Percentiles rank a stretch among this genome's conserved stretches.
These are phyloP conservation scores for Acrocephalus kingi DNA, from an alignment of 2,113 vertebrate genomes.

Conservation along the genomic window DNA sequence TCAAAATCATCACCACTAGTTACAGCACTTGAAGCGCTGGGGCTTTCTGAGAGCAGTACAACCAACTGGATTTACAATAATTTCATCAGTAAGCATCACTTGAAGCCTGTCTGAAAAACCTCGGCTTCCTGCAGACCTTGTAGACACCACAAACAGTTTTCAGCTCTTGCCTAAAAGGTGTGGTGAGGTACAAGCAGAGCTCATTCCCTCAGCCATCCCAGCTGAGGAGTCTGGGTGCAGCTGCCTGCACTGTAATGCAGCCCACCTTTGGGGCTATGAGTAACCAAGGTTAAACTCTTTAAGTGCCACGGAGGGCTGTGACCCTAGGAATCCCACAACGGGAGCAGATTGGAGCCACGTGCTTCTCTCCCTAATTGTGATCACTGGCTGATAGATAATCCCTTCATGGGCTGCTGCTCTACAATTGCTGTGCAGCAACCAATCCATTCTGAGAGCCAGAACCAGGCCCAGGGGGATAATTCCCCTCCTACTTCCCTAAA, in stretches of 20 bases:
- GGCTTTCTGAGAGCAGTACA: not conserved
- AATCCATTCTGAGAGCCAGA: not conserved
- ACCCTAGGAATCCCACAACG: not conserved
- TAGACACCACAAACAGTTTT: not conserved
- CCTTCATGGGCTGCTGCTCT: constrained; percentile 17
- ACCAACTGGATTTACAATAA: not conserved
- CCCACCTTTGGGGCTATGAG: not conserved
- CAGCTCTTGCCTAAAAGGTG: not conserved
- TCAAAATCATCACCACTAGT: not conserved
- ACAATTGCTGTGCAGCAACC: constrained; percentile 1
- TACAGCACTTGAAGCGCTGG: not conserved
- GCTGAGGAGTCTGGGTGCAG: not conserved
- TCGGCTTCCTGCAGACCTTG: not conserved
- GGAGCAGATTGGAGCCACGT: not conserved
- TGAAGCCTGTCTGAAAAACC: not conserved
- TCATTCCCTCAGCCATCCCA: not conserved
- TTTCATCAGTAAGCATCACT: not conserved
- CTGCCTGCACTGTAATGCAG: not conserved
- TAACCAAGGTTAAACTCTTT: not conserved
- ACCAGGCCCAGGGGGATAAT: constrained; percentile 3
- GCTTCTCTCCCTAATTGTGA: not conserved
- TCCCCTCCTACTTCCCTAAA: constrained; percentile 37
- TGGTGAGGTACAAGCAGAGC: not conserved
- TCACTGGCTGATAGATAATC: not conserved
- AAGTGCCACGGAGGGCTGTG: not conserved